These are phyloP conservation scores for Calliphora vicina DNA, from an alignment of 1,140 invertebrate species.

Conservation along the genomic window DNA sequence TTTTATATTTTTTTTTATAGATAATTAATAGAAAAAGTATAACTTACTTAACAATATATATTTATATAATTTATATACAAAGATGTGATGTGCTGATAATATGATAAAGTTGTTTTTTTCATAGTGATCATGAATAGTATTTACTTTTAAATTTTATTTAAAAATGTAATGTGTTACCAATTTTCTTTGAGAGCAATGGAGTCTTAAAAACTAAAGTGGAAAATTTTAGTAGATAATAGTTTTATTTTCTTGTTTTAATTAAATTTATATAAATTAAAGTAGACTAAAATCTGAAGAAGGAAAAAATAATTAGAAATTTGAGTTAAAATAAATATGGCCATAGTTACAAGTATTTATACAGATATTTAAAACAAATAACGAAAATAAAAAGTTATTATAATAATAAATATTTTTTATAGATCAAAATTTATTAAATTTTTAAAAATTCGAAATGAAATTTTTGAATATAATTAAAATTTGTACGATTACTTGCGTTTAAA, in stretches of 20 bases:
- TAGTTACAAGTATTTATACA: background rate
- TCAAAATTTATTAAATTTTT: no score
- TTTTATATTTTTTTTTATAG: slow-evolving; percentile 20
- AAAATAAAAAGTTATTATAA: background rate
- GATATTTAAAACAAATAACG: background rate
- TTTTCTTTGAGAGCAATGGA: background rate
- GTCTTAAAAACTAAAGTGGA: background rate
- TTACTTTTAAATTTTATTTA: background rate
- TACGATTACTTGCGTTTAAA: no score
- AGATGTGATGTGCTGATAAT: background rate
- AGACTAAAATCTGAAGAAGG: background rate
- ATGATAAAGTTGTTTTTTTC: background rate
- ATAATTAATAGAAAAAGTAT: slow-evolving; percentile 36
- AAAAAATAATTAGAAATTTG: background rate
- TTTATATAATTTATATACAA: slow-evolving; percentile 3
- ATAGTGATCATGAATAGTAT: background rate
- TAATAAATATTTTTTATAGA: no score
- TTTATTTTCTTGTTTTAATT: background rate
- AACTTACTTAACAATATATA: slow-evolving; percentile 33
- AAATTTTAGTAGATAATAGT: background rate
- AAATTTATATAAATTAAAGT: background rate
- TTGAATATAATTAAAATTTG: no score
- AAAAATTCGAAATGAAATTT: no score
- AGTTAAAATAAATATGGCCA: background rate
- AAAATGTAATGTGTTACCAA: background rate